Evolutionary conservation across 2,797 vertebrate genomes (phyloP), one percentile per base, ranked within the genome.

Genomic region (Enteromius radiatus): DNA sequence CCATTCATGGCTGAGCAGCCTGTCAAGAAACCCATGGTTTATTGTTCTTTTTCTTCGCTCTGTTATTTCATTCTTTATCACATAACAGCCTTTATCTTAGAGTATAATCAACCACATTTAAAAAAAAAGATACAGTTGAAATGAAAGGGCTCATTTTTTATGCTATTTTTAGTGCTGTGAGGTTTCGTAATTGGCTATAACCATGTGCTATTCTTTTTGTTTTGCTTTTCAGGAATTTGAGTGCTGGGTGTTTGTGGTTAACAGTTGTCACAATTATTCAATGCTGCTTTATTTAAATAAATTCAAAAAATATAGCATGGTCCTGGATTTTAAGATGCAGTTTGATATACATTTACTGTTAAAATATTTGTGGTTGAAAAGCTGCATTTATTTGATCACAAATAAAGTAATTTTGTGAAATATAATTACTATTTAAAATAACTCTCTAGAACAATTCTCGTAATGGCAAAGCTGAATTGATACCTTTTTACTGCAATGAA

Each of bases 101-200:
- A 52, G 10, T 28, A 49, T 28, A 75, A 54, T 75, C 23, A 69
- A 17, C 14, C 10, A 12, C 36, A 43, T 54, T 68, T 68, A n/a
- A n/a, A 14, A 26, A 56, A 31, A 80, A 80, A 43, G 7, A 26
- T 28, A 64, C 21, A 8, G 9, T 52, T 65, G 38, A 41, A 65
- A 26, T 52, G 14, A 64, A 49, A 38, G 5, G 5, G 15, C 7
- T 49, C 49, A 78, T n/a, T 54, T 78, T 33, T 81, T 23, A 63
- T 2, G 10, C 10, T 28, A 38, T 68, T 67, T 75, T 82, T 31
- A 82, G 59, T 26, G 21, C 71, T 56, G 19, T 59, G 49, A 26
- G 33, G 61, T 76, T 68, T 82, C 19, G 33, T 68, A 82, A 76
- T 56, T 76, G 63, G 45, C 68, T 71, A 5, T 45, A 19, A 70